Evolutionary conservation across 1,140 invertebrate species (phyloP), one percentile per base, ranked within the genome.

Genomic region (Trinorchestia longiramus): DNA sequence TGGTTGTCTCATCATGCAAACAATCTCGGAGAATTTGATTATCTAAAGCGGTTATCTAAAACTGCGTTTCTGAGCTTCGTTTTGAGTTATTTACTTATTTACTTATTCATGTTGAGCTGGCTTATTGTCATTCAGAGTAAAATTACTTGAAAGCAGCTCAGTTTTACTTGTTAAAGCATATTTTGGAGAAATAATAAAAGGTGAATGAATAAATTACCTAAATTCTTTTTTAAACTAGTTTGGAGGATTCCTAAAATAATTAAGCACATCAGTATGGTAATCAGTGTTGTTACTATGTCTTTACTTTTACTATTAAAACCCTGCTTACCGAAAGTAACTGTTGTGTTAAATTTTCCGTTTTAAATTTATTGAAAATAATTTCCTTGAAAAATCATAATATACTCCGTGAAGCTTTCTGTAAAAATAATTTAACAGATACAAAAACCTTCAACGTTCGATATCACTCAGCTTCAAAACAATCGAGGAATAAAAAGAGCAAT

Each of bases 1-100:
- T 11, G 43, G 92, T 45, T 94, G 92, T 94, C 92, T 43, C 43
- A 94, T 94, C 92, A 94, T 94, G 92, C 92, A 94, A 94, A 94
- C 36, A 94, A 94, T 94, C 92, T 43, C 43, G 43, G 43, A 40
- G 92, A 94, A 94, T 94, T 94, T 91, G 41, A 91, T 91, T 91
- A 91, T 91, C 88, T 43, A 43, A 43, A 42, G 43, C 41, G 6
- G 0, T 44, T 41, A 91, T 91, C 88, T 91, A 23, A 42, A 17
- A 42, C 43, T 44, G 41, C 41, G 43, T 91, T 91, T 44, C 0
- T 11, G 43, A 15, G 41, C 88, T 11, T 77, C 36, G 28, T 77
- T 77, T 77, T 3, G 62, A 77, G 36, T 77, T 77, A 77, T 77
- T 77, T 77, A 77, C 62, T 6, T 28, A 36, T 77, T 28, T 77